Conservation (phyloP, 2,797 vertebrate genomes). For the Orestias chungarensis region DNA sequence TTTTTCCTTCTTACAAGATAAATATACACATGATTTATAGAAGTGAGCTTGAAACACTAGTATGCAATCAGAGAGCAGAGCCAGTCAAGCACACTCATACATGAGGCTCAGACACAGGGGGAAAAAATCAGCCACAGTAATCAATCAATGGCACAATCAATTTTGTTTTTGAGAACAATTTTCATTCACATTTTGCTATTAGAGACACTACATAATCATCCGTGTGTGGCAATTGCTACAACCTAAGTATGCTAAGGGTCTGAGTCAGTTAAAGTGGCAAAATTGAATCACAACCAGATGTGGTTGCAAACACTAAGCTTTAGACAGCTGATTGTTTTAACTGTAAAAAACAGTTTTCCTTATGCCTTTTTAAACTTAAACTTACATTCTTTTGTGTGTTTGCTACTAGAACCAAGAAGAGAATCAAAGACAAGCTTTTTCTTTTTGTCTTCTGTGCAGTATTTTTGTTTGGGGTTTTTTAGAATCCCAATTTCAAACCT, state of each 20-base stretch:
- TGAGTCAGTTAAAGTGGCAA: too few relatives aligned
- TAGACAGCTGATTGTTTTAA: too few relatives aligned
- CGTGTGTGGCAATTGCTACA: not conserved
- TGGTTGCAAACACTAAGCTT: too few relatives aligned
- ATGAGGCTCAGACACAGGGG: not conserved
- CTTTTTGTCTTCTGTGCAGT: too few relatives aligned
- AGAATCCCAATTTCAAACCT: too few relatives aligned
- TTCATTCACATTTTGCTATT: not conserved
- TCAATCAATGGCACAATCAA: not conserved
- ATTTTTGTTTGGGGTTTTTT: too few relatives aligned
- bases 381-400: not conserved
- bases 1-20: too few relatives aligned
- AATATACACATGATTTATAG: not conserved
- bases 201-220: not conserved
- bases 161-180: not conserved
- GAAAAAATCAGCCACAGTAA: not conserved
- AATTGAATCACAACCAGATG: too few relatives aligned
- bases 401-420: not conserved
- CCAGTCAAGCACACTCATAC: not conserved
- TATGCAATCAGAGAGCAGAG: not conserved
- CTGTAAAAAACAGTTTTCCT: too few relatives aligned
- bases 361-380: too few relatives aligned
- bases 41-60: not conserved
- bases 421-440: not conserved
- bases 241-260: too few relatives aligned